These are phyloP conservation scores for Herminia tarsipennalis DNA, from an alignment of 2,888 invertebrate species.

Conservation along the genomic window DNA sequence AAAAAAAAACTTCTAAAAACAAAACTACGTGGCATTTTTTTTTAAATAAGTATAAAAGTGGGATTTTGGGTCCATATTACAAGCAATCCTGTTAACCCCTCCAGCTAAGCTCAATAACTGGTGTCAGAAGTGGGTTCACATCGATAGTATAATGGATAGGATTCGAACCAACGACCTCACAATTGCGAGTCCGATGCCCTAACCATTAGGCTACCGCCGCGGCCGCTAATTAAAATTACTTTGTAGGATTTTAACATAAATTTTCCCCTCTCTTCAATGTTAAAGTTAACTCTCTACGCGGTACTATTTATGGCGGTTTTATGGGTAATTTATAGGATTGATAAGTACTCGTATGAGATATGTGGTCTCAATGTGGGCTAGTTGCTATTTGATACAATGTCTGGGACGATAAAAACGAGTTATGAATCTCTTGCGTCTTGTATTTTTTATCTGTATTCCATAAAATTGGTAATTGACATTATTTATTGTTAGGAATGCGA, in stretches of 20 bases:
- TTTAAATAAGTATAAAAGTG: too few species aligned
- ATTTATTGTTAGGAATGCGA: too few species aligned
- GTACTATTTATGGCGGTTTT: constrained; percentile 29
- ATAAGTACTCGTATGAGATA: constrained; percentile 17
- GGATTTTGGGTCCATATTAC: too few species aligned
- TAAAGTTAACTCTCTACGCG: constrained; percentile 21
- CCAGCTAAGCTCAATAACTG: too few species aligned
- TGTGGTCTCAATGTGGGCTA: not conserved
- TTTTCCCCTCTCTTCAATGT: constrained; percentile 20
- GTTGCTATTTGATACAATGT: constrained; percentile 16
- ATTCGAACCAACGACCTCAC: too few species aligned
- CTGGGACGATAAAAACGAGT: constrained; percentile 6
- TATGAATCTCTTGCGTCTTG: not conserved
- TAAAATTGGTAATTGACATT: constrained; percentile 23
- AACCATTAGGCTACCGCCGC: too few species aligned
- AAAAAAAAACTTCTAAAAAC: too few species aligned
- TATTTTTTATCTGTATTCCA: constrained; percentile 1
- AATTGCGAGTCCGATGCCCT: too few species aligned
- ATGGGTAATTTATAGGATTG: constrained; percentile 31
- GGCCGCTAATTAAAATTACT: not conserved
- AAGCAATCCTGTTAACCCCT: too few species aligned
- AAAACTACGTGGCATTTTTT: too few species aligned
- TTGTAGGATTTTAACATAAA: constrained; percentile 1
- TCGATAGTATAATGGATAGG: too few species aligned
- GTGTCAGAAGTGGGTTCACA: too few species aligned